Evolutionary conservation across 2,113 vertebrate species (phyloP), one percentile per base, ranked within the genome.

Genomic region (Burhinus oedicnemus): DNA sequence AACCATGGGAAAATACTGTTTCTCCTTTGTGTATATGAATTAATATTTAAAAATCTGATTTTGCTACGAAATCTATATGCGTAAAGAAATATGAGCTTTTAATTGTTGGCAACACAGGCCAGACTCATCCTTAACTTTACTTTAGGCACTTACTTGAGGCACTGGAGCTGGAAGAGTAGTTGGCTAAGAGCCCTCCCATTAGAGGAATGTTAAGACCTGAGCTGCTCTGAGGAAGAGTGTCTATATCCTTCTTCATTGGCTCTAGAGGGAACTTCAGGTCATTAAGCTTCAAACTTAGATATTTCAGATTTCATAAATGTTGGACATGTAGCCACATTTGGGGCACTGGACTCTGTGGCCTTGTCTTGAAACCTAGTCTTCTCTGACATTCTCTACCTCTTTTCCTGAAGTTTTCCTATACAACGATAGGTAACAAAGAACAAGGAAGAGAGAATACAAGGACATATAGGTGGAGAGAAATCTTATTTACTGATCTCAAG

Each of bases 271-370:
- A 21, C 34, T 66, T 71, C 5, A 66, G 17, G 19, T 72, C 38
- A 34, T 68, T 79, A 34, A 83, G 13, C 23, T 72, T 83, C 47
- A 25, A 64, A 38, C 15, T 78, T 64, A 16, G 20, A 13, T 77
- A 34, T 14, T 15, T 82, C 42, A 71, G 22, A 45, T 84, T 82
- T 90, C 42, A 11, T 68, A 32, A 66, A 55, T 40, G 14, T 78
- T 84, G 49, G 18, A 42, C 13, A 6, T 82, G 55, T 40, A 87
- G 36, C 44, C 15, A 16, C 26, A 36, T 55, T 80, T 91, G 30
- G 27, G 68, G 8, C 27, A 52, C 40, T 0, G 0, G 26, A 36
- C 44, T 77, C 30, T 36, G 5, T 51, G n/a, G 8, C 9, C n/a
- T 19, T 49, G 3, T 62, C 10, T 12, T 66, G n/a, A 81, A 87